These are phyloP conservation scores for Nephrotoma appendiculata DNA, from an alignment of 2,888 invertebrate genomes.

Conservation along the genomic window DNA sequence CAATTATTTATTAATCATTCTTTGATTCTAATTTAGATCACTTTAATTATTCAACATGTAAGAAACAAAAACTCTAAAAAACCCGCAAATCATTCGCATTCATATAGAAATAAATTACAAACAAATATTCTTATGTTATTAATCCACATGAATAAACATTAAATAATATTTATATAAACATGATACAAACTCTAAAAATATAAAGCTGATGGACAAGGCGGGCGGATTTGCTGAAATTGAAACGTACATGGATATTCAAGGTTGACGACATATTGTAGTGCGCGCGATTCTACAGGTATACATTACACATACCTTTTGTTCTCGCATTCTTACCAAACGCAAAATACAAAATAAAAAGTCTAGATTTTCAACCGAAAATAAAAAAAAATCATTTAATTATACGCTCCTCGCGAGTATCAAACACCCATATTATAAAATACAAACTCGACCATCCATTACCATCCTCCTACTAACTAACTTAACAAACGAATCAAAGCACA, in stretches of 20 bases:
- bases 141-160: constrained; percentile 2
- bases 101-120: not conserved
- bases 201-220: not conserved
- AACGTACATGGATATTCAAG: not conserved
- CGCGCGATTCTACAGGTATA: not conserved
- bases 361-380: not conserved
- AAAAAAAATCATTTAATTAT: not conserved
- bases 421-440: not conserved
- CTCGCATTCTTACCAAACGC: not conserved
- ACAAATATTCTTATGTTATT: not conserved
- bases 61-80: not conserved
- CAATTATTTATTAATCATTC: not conserved
- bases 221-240: not conserved
- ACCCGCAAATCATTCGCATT: not conserved
- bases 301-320: not conserved
- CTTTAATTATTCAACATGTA: not conserved
- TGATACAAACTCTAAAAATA: not conserved
- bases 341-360: not conserved
- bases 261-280: not conserved
- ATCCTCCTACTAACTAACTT: not conserved
- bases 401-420: not conserved
- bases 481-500: not conserved
- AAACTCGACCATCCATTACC: not conserved
- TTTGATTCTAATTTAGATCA: not conserved
- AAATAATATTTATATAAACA: not conserved